phyloP scores from a whole-genome alignment of 2,888 invertebrate species.

The Ophion ventricosus region DNA sequence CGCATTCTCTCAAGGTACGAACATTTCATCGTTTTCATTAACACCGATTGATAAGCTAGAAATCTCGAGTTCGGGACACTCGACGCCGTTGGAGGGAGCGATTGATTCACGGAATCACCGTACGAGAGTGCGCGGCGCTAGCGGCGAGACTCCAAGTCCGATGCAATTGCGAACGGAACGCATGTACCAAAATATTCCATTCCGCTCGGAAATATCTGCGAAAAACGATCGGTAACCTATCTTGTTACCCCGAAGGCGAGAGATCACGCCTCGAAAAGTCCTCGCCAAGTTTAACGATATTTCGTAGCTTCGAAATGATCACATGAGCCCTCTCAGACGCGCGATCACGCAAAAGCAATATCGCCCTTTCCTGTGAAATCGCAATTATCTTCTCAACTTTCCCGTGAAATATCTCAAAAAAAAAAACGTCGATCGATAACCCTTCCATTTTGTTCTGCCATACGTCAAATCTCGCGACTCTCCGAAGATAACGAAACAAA shows the following conservation, averaged over 20 bases:
- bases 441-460: not conserved
- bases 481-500: not conserved
- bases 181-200: not conserved
- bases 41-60: not conserved
- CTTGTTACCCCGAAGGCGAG: not conserved
- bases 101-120: not conserved
- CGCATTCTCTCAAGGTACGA: not conserved
- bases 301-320: not conserved
- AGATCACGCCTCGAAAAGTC: not conserved
- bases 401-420: not conserved
- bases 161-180: not conserved
- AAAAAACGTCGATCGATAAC: not conserved
- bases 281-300: not conserved
- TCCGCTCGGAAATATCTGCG: not conserved
- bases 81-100: not conserved
- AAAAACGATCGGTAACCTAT: not conserved
- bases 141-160: not conserved
- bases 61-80: not conserved
- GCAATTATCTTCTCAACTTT: no score
- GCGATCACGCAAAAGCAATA: not conserved
- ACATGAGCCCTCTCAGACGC: not conserved
- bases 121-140: not conserved
- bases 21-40: not conserved
- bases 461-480: not conserved
- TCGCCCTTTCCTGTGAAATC: not conserved